phyloP scores from a whole-genome alignment of 2,797 vertebrate genomes.

The Paedocypris micromegethes region DNA sequence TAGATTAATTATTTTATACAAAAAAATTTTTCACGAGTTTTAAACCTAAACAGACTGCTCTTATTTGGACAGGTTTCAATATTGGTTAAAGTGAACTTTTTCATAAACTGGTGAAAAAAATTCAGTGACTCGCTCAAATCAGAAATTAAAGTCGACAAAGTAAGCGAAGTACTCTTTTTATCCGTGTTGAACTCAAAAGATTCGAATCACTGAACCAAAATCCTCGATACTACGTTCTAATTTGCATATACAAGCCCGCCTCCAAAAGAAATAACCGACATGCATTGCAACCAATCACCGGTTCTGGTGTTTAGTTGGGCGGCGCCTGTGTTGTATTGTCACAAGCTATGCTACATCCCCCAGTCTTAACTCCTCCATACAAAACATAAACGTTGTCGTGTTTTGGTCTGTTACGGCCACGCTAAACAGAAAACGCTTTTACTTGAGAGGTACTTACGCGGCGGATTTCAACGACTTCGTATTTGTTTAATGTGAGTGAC shows the following conservation, averaged over 20 bases:
- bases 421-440: conserved; percentile 2
- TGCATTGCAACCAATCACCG: conserved; percentile 18
- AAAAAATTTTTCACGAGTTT: no score
- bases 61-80: no score
- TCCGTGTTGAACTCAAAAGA: not conserved
- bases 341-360: conserved; percentile 48
- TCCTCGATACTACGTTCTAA: not conserved
- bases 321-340: conserved; percentile 45
- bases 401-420: conserved; percentile 26
- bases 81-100: no score
- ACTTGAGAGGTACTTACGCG: conserved; percentile 10
- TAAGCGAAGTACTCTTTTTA: not conserved
- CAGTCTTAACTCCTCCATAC: conserved; percentile 38
- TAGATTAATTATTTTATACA: no score
- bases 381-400: conserved; percentile 58
- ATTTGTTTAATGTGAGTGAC: conserved; percentile 11
- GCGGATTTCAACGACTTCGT: conserved; percentile 1
- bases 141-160: not conserved
- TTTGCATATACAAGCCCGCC: not conserved
- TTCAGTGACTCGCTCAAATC: not conserved
- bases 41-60: no score
- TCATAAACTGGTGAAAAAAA: not conserved
- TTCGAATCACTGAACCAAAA: conserved; percentile 8
- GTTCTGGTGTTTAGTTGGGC: not conserved
- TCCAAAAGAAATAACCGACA: conserved; percentile 24